Percentiles rank a stretch among this genome's conserved stretches.
Conservation (phyloP, 2,113 vertebrate genomes). For the Glaucidium brasilianum region DNA sequence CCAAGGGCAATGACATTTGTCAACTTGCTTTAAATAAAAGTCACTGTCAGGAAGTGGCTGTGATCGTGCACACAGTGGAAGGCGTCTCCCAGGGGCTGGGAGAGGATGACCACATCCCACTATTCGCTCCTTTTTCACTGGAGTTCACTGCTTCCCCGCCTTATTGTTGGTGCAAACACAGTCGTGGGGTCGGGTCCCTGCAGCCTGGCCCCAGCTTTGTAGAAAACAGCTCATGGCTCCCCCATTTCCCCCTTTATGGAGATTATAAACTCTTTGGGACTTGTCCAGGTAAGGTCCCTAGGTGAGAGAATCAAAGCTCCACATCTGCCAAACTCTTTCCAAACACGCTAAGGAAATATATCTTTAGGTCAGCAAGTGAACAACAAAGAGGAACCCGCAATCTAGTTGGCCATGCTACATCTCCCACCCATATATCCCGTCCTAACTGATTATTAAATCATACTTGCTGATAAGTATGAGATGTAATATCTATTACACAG, state of each 20-base stretch:
- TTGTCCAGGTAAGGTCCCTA: neutral
- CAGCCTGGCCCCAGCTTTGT: neutral
- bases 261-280: neutral
- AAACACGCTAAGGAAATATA: neutral
- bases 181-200: neutral
- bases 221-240: neutral
- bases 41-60: neutral
- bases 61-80: neutral
- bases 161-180: neutral
- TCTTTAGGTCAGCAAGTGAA: neutral
- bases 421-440: neutral
- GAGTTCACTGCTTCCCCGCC: neutral
- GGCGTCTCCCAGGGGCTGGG: neutral
- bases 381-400: neutral
- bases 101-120: neutral
- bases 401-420: neutral
- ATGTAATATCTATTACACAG: slow-evolving; percentile 63
- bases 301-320: neutral
- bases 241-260: neutral
- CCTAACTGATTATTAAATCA: slow-evolving; percentile 60
- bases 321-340: neutral
- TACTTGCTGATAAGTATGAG: slow-evolving; percentile 56
- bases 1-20: neutral
- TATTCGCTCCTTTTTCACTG: neutral
- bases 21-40: neutral